Evolutionary conservation across 1,140 invertebrate genomes (phyloP), one percentile per base, ranked within the genome.

Genomic region (Hyphantria cunea): DNA sequence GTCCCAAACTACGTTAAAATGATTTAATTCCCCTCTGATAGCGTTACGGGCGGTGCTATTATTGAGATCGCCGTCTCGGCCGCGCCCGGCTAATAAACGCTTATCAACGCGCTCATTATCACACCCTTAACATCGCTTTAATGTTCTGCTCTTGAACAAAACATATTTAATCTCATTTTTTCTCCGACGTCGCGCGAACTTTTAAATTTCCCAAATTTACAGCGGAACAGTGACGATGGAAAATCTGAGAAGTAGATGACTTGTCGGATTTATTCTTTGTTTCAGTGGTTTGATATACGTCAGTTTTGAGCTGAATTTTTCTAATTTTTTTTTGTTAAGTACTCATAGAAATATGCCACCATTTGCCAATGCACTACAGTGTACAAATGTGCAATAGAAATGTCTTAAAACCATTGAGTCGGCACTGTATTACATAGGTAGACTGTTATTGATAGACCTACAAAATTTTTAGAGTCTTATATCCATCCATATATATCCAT

Each of bases 121-220:
- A 87, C 86, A 89, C 87, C 87, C 87, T 90, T 90, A 89, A 88
- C 87, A 87, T 90, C 87, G 80, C 87, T 89, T 90, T 90, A 90
- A 90, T 90, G 87, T 90, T 83, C 86, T 85, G 82, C 83, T 87
- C 81, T 87, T 87, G 86, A 90, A 89, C 87, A 90, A 89, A 89
- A 90, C 87, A 90, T 90, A 90, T 90, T 90, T 90, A 90, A 90
- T 90, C 87, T 84, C 83, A 86, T 89, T 90, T 90, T 25, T 88
- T 79, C 74, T 75, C 70, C 61, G 70, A 53, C 51, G 62, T 63
- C 53, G 17, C 17, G 72, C 66, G 73, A 90, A 88, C 85, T 89
- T 89, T 86, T 80, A 82, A 87, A 86, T 90, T 89, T 90, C 81
- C 88, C 86, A 87, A 88, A 72, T 72, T 76, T 52, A 32, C 49